phyloP scores from a whole-genome alignment of 1,140 invertebrate genomes.

The Atta texana region DNA sequence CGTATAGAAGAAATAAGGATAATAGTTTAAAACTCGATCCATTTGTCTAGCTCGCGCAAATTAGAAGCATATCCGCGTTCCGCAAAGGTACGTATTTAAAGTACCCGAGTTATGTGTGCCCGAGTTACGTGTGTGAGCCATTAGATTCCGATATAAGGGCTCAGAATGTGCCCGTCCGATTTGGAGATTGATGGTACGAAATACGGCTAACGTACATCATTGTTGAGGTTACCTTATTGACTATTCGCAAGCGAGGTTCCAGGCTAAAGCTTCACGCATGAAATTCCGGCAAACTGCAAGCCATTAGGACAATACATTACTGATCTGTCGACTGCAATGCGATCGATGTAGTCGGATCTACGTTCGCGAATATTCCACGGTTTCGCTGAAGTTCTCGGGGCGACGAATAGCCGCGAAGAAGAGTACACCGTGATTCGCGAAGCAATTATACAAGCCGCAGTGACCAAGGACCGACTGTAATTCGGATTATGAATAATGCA shows the following conservation, averaged over 20 bases:
- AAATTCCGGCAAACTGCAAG: conserved; percentile 31
- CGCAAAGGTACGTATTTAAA: conserved; percentile 9
- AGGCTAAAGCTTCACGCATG: conserved; percentile 1
- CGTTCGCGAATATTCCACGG: not conserved
- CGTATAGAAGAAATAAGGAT: not conserved
- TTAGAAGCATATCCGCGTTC: conserved; percentile 13
- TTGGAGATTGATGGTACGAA: conserved; percentile 39
- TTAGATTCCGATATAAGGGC: conserved; percentile 24
- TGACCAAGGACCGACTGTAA: conserved; percentile 5
- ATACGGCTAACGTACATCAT: conserved; percentile 25
- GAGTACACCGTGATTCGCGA: not conserved
- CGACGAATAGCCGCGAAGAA: not conserved
- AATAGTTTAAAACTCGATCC: not conserved
- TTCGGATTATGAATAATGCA: conserved; percentile 62
- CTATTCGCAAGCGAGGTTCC: not conserved
- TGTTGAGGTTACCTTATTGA: conserved; percentile 33
- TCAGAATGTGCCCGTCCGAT: conserved; percentile 26
- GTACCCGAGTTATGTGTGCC: conserved; percentile 2
- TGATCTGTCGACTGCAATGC: conserved; percentile 34
- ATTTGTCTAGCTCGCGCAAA: conserved; percentile 37
- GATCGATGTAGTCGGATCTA: conserved; percentile 31
- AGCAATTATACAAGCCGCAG: not conserved
- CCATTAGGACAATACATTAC: conserved; percentile 33
- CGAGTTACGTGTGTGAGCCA: too few species aligned
- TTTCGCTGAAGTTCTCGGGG: not conserved